These are phyloP conservation scores for Hydrolagus colliei DNA, from an alignment of 2,797 vertebrate species.

Conservation along the genomic window DNA sequence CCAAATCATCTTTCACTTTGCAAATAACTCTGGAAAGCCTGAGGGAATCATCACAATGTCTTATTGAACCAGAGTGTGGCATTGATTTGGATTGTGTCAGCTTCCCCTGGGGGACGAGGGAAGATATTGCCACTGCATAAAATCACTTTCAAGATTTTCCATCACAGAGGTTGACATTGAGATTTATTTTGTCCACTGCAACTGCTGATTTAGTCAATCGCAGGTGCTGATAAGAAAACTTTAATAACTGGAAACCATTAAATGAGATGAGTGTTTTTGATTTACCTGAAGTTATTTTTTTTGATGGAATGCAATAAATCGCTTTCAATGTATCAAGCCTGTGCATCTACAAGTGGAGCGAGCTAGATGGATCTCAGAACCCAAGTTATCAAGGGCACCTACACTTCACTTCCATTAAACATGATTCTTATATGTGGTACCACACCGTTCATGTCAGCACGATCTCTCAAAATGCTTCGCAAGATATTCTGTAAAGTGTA, in stretches of 20 bases:
- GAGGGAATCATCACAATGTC: neutral
- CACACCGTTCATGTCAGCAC: no score
- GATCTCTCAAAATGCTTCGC: no score
- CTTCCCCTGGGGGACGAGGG: no score
- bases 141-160: slow-evolving; percentile 2
- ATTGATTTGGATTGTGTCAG: slow-evolving; percentile 12
- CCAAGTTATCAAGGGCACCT: no score
- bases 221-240: neutral
- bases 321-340: no score
- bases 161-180: neutral
- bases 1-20: neutral
- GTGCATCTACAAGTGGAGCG: no score
- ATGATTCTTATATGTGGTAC: no score
- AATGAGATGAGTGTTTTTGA: neutral
- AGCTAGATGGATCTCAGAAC: no score
- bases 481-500: no score
- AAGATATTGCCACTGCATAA: neutral
- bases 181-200: neutral
- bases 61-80: neutral
- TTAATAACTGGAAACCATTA: neutral
- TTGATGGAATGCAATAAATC: no score
- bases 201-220: neutral
- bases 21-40: neutral
- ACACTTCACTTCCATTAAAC: no score
- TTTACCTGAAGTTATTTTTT: neutral